Evolutionary conservation across 2,113 vertebrate species (phyloP).

Genomic region (Stegastes partitus): DNA sequence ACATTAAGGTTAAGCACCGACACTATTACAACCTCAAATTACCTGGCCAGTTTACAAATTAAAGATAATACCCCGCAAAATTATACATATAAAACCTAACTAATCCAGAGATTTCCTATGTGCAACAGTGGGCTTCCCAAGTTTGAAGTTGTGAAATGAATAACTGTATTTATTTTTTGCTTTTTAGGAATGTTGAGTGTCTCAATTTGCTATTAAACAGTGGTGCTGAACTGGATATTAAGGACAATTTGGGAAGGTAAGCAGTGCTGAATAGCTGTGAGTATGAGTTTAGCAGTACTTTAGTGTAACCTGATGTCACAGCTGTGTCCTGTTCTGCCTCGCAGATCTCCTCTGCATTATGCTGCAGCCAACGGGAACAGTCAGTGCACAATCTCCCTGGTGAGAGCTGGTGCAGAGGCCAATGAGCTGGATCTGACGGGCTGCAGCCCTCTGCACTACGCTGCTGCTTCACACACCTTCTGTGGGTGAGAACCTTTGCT

Average conservation of each 20-base stretch:
- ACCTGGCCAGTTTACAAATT: no score
- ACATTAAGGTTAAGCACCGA: no score
- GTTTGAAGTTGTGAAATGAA: neutral
- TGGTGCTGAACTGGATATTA: conserved; percentile 90
- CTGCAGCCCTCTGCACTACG: conserved; percentile 94
- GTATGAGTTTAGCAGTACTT: neutral
- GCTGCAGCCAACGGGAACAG: conserved; percentile 93
- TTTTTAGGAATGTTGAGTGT: conserved; percentile 92
- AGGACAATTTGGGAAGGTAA: conserved; percentile 94
- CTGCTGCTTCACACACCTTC: conserved; percentile 93
- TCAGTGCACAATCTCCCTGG: conserved; percentile 91
- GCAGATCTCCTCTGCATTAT: conserved; percentile 95
- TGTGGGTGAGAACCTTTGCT: conserved; percentile 83
- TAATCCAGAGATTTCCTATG: no score
- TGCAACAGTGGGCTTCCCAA: neutral
- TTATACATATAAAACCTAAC: no score
- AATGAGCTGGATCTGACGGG: conserved; percentile 92
- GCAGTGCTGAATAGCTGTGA: neutral
- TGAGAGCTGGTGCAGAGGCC: conserved; percentile 90
- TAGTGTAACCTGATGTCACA: neutral
- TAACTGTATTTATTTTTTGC: neutral
- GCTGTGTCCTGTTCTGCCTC: neutral
- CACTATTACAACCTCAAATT: no score
- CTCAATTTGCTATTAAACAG: conserved; percentile 94
- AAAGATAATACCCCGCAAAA: no score